Evolutionary conservation across 1,140 invertebrate genomes (phyloP).

Genomic region (Lepidurus packardi): DNA sequence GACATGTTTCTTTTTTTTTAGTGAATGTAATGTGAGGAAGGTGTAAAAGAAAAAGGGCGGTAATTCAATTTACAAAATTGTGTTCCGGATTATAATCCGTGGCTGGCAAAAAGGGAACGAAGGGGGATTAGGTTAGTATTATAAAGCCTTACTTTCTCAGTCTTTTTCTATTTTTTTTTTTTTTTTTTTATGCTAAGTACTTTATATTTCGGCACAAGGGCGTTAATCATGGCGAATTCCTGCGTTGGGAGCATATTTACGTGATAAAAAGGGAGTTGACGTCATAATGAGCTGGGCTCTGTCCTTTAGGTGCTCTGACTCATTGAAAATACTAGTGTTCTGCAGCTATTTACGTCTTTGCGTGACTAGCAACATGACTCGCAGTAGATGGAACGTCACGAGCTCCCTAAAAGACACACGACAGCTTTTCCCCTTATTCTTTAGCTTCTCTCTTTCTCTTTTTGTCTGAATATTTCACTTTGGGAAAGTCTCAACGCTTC

Average conservation of each 20-base stretch:
- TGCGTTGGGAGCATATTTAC: background rate
- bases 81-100: background rate
- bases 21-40: too few species aligned
- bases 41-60: background rate
- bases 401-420: background rate
- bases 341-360: constrained; percentile 21
- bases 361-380: constrained; percentile 21
- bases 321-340: constrained; percentile 8
- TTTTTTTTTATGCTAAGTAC: too few species aligned
- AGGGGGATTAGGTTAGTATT: background rate
- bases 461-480: background rate
- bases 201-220: constrained; percentile 16
- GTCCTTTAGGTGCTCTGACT: constrained; percentile 9
- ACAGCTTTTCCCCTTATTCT: background rate
- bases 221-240: constrained; percentile 26
- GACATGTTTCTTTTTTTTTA: too few species aligned
- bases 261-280: background rate
- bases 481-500: too few species aligned
- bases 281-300: background rate
- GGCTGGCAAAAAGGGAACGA: background rate
- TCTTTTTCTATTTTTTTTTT: background rate
- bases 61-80: background rate
- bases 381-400: constrained; percentile 13
- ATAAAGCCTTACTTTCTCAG: background rate
- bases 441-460: background rate